phyloP scores from a whole-genome alignment of 2,888 invertebrate species.

The Drosophila diplacantha region DNA sequence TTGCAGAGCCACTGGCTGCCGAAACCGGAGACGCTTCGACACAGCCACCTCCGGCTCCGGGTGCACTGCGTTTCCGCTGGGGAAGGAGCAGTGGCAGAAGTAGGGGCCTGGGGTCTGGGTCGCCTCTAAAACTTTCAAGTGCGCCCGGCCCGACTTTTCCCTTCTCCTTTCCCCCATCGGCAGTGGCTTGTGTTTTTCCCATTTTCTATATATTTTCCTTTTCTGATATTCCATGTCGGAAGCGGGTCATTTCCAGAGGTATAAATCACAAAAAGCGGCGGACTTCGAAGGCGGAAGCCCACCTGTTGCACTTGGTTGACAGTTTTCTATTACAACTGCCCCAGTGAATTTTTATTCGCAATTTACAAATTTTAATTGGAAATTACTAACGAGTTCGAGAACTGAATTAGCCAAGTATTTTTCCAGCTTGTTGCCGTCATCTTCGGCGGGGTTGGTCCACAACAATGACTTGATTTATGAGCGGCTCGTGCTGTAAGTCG shows the following conservation, averaged over 20 bases:
- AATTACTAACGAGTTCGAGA: slow-evolving; percentile 24
- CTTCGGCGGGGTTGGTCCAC: slow-evolving; percentile 40
- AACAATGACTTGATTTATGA: slow-evolving; percentile 76
- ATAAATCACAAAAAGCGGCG: slow-evolving; percentile 63
- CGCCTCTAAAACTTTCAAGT: slow-evolving; percentile 61
- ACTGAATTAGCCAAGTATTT: slow-evolving; percentile 65
- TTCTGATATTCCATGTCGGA: slow-evolving; percentile 71
- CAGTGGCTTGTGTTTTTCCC: slow-evolving; percentile 6
- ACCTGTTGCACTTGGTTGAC: slow-evolving; percentile 50
- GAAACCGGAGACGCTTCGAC: slow-evolving; percentile 75
- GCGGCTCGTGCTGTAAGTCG: slow-evolving; percentile 58
- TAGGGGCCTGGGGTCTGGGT: slow-evolving; percentile 9
- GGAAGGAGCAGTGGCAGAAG: slow-evolving; percentile 16
- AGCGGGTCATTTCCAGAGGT: slow-evolving; percentile 68
- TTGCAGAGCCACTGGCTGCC: slow-evolving; percentile 66
- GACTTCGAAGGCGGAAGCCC: slow-evolving; percentile 53
- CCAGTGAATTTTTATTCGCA: slow-evolving; percentile 26
- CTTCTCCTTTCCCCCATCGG: not conserved
- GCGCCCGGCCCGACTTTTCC: slow-evolving; percentile 45
- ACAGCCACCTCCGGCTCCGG: slow-evolving; percentile 76
- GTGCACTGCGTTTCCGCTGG: slow-evolving; percentile 72
- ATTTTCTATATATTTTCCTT: slow-evolving; percentile 34
- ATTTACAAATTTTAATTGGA: slow-evolving; percentile 9
- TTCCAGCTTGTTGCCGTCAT: slow-evolving; percentile 71
- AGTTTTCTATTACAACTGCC: slow-evolving; percentile 19